Conservation (phyloP, 2,113 vertebrate species). For the Cinclus mexicanus region DNA sequence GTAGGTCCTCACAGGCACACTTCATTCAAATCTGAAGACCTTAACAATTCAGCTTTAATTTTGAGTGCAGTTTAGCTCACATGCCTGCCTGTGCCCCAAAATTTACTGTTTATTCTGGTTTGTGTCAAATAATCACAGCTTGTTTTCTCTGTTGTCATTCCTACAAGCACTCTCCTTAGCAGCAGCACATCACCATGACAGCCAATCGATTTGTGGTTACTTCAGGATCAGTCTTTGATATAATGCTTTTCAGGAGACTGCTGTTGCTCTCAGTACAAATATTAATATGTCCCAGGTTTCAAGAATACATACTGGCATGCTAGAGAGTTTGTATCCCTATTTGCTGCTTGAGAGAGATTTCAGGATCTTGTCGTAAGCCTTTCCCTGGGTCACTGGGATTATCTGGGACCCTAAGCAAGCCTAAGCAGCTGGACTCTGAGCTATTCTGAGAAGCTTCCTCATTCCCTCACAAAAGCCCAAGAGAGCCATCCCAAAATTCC, state of each 20-base stretch:
- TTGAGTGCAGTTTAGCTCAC: not conserved
- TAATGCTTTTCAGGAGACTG: not conserved
- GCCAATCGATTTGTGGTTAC: not conserved
- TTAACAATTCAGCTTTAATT: not conserved
- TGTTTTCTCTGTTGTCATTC: conserved; percentile 23
- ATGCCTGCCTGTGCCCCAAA: not conserved
- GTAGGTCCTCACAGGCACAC: conserved; percentile 69
- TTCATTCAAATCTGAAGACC: not conserved
- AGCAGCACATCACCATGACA: conserved; percentile 23
- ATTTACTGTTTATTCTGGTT: not conserved
- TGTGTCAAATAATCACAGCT: conserved; percentile 9
- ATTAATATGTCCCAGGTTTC: not conserved
- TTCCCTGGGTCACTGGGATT: not conserved
- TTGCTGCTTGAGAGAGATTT: not conserved
- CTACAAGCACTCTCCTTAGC: not conserved
- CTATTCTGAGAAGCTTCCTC: not conserved
- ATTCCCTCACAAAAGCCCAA: not conserved
- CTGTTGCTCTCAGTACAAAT: not conserved
- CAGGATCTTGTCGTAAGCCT: not conserved
- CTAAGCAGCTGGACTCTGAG: accelerated
- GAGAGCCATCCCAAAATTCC: not conserved
- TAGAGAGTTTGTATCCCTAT: not conserved
- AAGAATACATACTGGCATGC: not conserved
- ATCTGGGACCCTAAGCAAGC: not conserved
- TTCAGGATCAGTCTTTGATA: conserved; percentile 15